Evolutionary conservation across 2,888 invertebrate species (phyloP), one percentile per base, ranked within the genome.

Genomic region (Hyalella azteca): DNA sequence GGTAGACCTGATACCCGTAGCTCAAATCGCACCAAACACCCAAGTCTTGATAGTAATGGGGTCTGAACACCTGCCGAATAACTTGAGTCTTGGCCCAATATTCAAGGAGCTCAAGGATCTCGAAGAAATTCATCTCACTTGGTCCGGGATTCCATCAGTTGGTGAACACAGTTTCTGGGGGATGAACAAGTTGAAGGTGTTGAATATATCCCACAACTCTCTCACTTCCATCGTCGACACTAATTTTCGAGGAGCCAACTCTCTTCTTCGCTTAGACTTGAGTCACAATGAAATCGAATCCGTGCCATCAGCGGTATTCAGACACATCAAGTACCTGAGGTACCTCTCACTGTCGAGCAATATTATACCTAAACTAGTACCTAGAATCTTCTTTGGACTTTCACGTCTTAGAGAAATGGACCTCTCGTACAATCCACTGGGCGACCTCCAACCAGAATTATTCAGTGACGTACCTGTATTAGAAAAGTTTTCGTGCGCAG

Each of bases 161-260:
- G 94, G 94, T 4, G 91, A 92, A 86, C 92, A 93, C 86, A 92
- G 93, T 0, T 94, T 95, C 87, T 94, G 94, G 94, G 94, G 94
- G 4, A 91, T 94, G 2, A 91, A 89, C 19, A 88, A 88, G 7
- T 87, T 91, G 73, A 88, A 88, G 84, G 85, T 89, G 15, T 88
- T 93, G 85, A 93, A 94, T 88, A 89, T 95, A 76, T 92, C 93
- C 2, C 88, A 91, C 86, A 95, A 95, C 88, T 93, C 93, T 86
- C 91, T 95, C 45, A 92, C 92, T 48, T 85, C 87, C 41, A 90
- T 91, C 77, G 90, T 93, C 77, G 92, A 92, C 84, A 92, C 92
- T 85, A 93, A 94, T 88, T 95, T 95, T 88, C 91, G 93, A 78
- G 94, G 94, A 26, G 90, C 94, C 86, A 91, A 92, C 85, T 92